These are phyloP conservation scores for Rhabdomys dilectus DNA, from an alignment of 2,113 vertebrate genomes.

Conservation along the genomic window DNA sequence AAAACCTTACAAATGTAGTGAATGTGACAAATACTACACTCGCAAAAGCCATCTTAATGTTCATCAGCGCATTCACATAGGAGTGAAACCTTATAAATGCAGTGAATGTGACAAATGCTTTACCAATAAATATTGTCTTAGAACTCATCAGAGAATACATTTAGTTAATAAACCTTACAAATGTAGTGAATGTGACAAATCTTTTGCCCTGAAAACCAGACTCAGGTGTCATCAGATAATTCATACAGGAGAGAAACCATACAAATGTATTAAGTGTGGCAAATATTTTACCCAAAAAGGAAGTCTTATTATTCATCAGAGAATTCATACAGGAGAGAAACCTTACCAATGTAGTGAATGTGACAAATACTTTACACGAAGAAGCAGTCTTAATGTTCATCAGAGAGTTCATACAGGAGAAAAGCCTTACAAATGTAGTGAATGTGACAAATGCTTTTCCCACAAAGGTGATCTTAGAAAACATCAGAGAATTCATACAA, in stretches of 20 bases:
- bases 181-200: background rate
- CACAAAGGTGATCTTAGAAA: too few species aligned
- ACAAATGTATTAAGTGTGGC: background rate
- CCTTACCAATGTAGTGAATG: too few species aligned
- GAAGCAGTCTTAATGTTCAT: too few species aligned
- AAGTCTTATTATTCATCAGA: background rate
- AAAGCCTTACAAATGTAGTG: too few species aligned
- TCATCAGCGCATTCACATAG: too few species aligned
- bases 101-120: too few species aligned
- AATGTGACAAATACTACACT: background rate
- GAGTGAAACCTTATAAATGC: too few species aligned
- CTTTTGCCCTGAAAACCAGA: background rate
- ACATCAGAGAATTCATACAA: too few species aligned
- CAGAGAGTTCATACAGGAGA: too few species aligned
- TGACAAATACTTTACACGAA: too few species aligned
- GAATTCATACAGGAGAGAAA: background rate
- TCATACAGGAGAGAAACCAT: background rate
- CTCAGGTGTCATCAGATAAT: background rate
- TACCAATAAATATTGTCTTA: background rate
- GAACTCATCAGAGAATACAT: background rate
- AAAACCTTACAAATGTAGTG: background rate
- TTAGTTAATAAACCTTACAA: background rate
- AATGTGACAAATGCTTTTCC: too few species aligned
- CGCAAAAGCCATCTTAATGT: too few species aligned
- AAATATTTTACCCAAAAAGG: background rate